Conservation (phyloP, 2,113 vertebrate species). For the Chaetops frenatus region DNA sequence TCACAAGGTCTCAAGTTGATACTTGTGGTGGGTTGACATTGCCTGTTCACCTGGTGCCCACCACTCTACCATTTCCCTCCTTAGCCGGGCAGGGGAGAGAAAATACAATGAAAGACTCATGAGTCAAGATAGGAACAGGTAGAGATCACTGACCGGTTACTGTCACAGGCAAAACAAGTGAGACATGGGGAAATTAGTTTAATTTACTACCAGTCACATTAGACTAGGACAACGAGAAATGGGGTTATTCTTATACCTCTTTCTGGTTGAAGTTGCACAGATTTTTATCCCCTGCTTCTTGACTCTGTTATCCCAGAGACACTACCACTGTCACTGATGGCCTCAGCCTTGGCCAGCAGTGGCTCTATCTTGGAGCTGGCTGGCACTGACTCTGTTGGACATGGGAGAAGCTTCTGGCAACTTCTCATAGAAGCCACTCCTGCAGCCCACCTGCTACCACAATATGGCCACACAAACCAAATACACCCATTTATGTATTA, state of each 20-base stretch:
- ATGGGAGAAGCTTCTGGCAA: not conserved
- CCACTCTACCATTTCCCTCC: not conserved
- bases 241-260: not conserved
- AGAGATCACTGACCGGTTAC: not conserved
- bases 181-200: not conserved
- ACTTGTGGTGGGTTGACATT: not conserved
- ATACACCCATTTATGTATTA: not conserved
- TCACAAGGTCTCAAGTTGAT: not conserved
- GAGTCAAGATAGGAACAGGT: not conserved
- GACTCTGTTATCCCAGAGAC: not conserved
- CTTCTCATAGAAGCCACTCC: not conserved
- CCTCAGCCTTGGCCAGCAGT: not conserved
- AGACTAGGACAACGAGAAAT: not conserved
- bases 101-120: not conserved
- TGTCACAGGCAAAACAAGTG: not conserved
- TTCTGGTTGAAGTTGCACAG: not conserved
- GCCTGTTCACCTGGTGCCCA: not conserved
- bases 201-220: not conserved
- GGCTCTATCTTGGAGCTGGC: accelerated
- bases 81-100: not conserved
- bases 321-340: accelerated
- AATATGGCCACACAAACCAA: not conserved
- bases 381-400: not conserved
- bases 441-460: not conserved
- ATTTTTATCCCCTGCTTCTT: not conserved